Evolutionary conservation across 1,140 invertebrate genomes (phyloP), one percentile per base, ranked within the genome.

Genomic region (Akabosia matsudoensis): DNA sequence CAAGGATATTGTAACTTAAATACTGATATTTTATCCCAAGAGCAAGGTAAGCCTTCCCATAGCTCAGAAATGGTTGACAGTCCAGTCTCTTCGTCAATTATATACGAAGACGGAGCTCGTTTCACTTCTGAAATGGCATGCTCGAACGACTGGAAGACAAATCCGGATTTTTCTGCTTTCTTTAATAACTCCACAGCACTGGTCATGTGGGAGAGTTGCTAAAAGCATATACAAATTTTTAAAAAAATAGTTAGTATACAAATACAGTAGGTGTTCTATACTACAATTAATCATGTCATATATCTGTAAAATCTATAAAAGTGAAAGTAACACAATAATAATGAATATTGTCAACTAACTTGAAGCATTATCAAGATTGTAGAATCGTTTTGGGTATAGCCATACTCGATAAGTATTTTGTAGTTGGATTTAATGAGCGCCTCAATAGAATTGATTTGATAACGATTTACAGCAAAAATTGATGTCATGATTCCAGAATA

Each of bases 31-130:
- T 24, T 51, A 18, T 16, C n/a, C 33, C 16, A 37, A 18, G 70
- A 37, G 28, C 70, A 72, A 4, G 70, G 70, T 14, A 72, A 3
- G 18, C 37, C n/a, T 4, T 28, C 70, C 26, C 13, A 24, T 51
- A 22, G 1, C 14, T 37, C 10, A 3, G 37, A n/a, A 22, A 72
- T 51, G 3, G 33, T 45, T 7, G n/a, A 13, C 2, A 72, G n/a
- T 4, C 33, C 70, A 26, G 70, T 72, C 33, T 72, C 70, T 22
- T 72, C 70, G 28, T 72, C 70, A 37, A 72, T 72, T 34, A 72
- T 28, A 28, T 72, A 72, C 2, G 70, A 16, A 18, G 70, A 45
- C 13, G 70, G 70, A 45, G 70, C 13, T 14, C 26, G 16, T 26
- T 22, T 24, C 14, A 72, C 70, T 28, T 45, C 7, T 3, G 1